phyloP scores from a whole-genome alignment of 2,113 vertebrate genomes.

The Cryptoleucopteryx plumbea region DNA sequence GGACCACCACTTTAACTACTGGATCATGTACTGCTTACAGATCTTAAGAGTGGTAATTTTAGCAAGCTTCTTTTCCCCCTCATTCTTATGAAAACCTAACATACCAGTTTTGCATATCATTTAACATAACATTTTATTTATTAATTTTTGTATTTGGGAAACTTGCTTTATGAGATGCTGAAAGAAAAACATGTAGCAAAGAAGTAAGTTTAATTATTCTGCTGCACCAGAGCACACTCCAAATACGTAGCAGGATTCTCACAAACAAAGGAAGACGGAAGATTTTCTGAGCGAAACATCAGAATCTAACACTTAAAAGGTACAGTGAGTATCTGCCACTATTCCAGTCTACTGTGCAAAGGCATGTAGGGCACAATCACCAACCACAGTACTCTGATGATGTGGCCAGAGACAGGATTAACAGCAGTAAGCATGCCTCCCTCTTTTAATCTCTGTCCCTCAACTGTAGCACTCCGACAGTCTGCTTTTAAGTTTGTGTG shows the following conservation, averaged over 20 bases:
- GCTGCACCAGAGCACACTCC: neutral
- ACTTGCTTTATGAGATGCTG: neutral
- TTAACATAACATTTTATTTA: neutral
- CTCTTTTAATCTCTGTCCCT: neutral
- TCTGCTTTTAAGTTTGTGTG: neutral
- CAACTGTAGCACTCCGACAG: neutral
- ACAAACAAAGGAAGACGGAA: neutral
- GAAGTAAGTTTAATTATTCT: neutral
- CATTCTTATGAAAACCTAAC: neutral
- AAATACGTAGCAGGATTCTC: neutral
- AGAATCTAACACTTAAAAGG: neutral
- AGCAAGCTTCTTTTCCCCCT: neutral
- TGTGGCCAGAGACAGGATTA: neutral
- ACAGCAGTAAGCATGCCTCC: rapidly evolving
- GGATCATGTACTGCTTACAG: neutral
- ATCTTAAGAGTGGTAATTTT: neutral
- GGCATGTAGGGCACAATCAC: rapidly evolving
- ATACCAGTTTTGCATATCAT: neutral
- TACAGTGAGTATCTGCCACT: neutral
- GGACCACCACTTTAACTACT: neutral
- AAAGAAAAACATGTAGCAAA: neutral
- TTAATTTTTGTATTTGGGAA: neutral
- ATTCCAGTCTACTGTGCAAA: neutral
- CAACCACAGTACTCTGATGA: neutral
- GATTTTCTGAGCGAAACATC: neutral